phyloP scores from a whole-genome alignment of 1,140 invertebrate genomes.

The Hyphantria cunea region DNA sequence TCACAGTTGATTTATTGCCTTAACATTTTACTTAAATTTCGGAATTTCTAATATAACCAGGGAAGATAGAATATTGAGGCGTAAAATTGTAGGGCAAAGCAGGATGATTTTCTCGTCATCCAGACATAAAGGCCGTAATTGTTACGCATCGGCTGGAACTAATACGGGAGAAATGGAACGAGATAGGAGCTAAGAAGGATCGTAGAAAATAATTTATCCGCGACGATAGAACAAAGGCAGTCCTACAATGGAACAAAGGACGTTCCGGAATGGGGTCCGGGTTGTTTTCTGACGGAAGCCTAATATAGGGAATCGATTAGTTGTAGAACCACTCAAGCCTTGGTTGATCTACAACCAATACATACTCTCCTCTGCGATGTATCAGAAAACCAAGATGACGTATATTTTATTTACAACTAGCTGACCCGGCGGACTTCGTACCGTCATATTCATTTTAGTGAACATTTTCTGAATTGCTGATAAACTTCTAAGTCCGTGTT shows the following conservation, averaged over 20 bases:
- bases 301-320: slow-evolving; percentile 70
- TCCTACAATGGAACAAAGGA: slow-evolving; percentile 74
- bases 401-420: too few species aligned
- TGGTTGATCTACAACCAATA: too few species aligned
- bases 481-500: too few species aligned
- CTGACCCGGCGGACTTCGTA: too few species aligned
- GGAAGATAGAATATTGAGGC: slow-evolving; percentile 58
- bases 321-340: slow-evolving; percentile 56
- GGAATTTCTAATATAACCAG: slow-evolving; percentile 52
- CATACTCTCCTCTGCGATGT: too few species aligned
- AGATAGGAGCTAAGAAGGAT: slow-evolving; percentile 71
- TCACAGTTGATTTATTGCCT: slow-evolving; percentile 18
- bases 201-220: slow-evolving; percentile 65
- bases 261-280: slow-evolving; percentile 50
- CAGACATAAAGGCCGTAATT: slow-evolving; percentile 77
- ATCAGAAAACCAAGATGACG: too few species aligned
- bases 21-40: slow-evolving; percentile 30
- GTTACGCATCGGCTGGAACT: slow-evolving; percentile 78
- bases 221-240: slow-evolving; percentile 67
- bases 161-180: slow-evolving; percentile 77
- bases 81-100: slow-evolving; percentile 72
- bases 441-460: too few species aligned
- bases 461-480: too few species aligned
- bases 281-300: slow-evolving; percentile 72
- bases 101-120: slow-evolving; percentile 77